Base-by-base conservation (phyloP, 1,140 invertebrate genomes). In the Drosophila erecta region DNA sequence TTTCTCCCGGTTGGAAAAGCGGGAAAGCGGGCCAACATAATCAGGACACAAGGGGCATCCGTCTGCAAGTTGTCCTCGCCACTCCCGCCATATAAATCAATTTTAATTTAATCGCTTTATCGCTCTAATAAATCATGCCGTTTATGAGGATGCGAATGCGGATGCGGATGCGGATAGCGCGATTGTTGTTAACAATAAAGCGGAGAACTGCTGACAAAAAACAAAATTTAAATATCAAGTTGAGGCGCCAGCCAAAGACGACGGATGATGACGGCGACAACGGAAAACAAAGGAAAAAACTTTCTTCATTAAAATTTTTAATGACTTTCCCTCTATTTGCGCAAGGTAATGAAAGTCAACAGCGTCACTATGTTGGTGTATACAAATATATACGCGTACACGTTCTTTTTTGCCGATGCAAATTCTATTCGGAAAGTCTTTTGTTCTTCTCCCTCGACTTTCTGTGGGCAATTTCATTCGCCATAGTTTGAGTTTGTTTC, bases 21-120 rank as follows among this genome's bases (percentile, higher is more conserved):
- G 50, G 50, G 43, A 62, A 66, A 67, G 30, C 30, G 30, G 30
- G 30, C 30, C 30, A 30, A 30, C 30, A 66, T 79, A 60, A 80
- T 60, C 49, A 60, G 60, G 47, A 58, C 24, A 49, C 46, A 41
- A 53, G 60, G 43, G 58, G 58, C 69, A 43, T 57, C 69, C 50
- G 67, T 60, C 50, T 58, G 58, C 43, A 69, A 76, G 72, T 67
- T 72, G 65, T 55, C 40, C 59, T 41, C 51, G 49, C n/a, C 49
- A 40, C 53, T 71, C 53, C 44, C 65, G 62, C 62, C 61, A 77
- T 80, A 79, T 89, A 84, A 87, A 87, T 87, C 84, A 89, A 87
- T 87, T 87, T 89, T 77, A 87, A 87, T 89, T 87, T 87, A 87
- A 87, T 87, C 84, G 89, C 86, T 87, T 87, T 87, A 89, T 87